phyloP scores from a whole-genome alignment of 2,113 vertebrate species.

The Himantopus leucocephalus region DNA sequence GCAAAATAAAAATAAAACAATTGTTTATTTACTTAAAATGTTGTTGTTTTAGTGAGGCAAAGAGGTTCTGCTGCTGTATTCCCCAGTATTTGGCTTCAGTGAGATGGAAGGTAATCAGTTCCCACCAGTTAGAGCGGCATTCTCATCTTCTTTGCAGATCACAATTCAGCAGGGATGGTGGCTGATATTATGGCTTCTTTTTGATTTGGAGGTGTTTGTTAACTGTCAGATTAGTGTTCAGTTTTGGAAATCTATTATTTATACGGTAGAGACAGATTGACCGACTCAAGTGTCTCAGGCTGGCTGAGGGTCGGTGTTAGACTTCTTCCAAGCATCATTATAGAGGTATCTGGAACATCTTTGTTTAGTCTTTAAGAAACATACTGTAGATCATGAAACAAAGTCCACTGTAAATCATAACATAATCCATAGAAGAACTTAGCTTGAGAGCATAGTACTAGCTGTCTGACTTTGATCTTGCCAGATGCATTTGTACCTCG shows the following conservation, averaged over 20 bases:
- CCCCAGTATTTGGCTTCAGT: background rate
- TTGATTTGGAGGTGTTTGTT: background rate
- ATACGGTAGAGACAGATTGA: background rate
- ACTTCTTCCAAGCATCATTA: background rate
- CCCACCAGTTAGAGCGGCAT: background rate
- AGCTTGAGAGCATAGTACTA: background rate
- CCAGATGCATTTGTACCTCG: background rate
- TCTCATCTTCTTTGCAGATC: background rate
- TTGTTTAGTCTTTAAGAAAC: background rate
- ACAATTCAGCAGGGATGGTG: background rate
- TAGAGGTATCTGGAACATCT: background rate
- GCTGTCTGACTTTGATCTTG: constrained; percentile 9
- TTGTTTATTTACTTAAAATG: background rate
- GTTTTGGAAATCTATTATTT: background rate
- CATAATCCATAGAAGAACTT: background rate
- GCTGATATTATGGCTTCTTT: background rate
- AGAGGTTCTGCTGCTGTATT: background rate
- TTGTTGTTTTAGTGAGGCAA: background rate
- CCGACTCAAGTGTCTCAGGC: background rate
- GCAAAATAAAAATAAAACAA: background rate
- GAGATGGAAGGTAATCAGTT: background rate
- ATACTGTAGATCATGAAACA: background rate
- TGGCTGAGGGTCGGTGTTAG: background rate
- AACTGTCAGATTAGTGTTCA: background rate
- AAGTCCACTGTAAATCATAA: background rate